Base-by-base conservation (phyloP, 1,140 invertebrate species). In the Bombus consobrinus region DNA sequence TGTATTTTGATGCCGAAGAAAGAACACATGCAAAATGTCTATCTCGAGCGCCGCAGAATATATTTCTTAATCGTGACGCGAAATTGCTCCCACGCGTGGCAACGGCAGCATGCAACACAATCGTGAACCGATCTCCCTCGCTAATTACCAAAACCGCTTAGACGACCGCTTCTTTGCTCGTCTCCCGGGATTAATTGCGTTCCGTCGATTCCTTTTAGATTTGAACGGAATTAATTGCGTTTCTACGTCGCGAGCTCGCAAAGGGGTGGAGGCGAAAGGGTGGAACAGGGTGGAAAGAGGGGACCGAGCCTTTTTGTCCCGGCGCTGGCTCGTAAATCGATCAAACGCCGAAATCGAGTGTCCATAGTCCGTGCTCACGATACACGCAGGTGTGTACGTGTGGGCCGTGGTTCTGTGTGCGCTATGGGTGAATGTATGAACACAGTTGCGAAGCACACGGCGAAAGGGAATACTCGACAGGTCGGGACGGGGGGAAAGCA, bases 311-410 rank as follows among this genome's bases (percentile, higher is more conserved):
- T 89, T 90, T 90, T 90, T 90, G 86, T 87, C 69, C 59, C 78
- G 53, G 37, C 59, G 77, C 37, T 37, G 73, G 69, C 86, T 92
- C 89, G 91, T 93, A 93, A 93, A 93, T 93, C 89, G 87, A 92
- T 93, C 92, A 92, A 90, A 90, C 85, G 88, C 83, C 89, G 86
- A 91, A 90, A 89, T 90, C 89, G 81, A 78, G 74, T 84, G 91
- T 83, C 78, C 72, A 87, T 90, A 90, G 88, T 83, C 79, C 71
- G 89, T 90, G 89, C 69, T 43, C 74, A 59, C 82, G 82, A 84
- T 84, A 79, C 71, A 69, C 25, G 64, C 57, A 62, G 3, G 22
- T 15, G 34, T 39, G 59, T 25, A 64, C 57, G 43, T n/a, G 69
- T 28, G 34, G 2, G 28, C 12, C 34, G 72, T 77, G 32, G 15